phyloP scores from a whole-genome alignment of 2,113 vertebrate genomes.

The Hemiscyllium ocellatum region DNA sequence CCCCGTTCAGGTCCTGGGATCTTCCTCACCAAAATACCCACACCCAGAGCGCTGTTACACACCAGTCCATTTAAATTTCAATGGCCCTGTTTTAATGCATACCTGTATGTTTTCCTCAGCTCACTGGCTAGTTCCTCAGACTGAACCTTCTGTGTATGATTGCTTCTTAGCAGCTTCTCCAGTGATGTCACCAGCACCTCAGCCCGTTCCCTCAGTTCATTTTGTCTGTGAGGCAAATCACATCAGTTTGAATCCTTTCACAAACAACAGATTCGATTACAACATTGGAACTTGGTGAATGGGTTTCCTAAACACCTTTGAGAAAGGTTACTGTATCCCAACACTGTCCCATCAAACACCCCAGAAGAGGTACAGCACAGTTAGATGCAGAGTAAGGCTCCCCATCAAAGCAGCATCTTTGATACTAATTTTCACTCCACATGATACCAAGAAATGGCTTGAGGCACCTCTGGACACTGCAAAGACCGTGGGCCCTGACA shows the following conservation, averaged over 20 bases:
- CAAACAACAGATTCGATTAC: not conserved
- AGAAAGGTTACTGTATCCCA: too few species aligned
- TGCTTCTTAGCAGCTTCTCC: conserved; percentile 55
- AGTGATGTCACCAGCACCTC: conserved; percentile 57
- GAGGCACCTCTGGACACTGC: too few species aligned
- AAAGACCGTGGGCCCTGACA: too few species aligned
- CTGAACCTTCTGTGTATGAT: conserved; percentile 50
- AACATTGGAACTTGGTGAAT: not conserved
- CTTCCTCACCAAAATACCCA: not conserved
- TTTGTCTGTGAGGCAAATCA: conserved; percentile 52
- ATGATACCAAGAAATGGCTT: too few species aligned
- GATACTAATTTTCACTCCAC: too few species aligned
- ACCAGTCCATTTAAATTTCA: rapidly evolving
- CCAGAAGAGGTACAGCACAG: not conserved
- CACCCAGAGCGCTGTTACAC: not conserved
- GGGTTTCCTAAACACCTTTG: not conserved
- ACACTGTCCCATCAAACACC: not conserved
- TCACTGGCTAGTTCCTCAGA: conserved; percentile 56
- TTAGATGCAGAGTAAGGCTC: not conserved
- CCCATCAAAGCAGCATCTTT: too few species aligned
- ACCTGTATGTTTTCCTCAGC: conserved; percentile 73
- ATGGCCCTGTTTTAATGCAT: not conserved
- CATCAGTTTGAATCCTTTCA: not conserved
- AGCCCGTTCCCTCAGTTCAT: conserved; percentile 56
- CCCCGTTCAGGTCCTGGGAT: rapidly evolving